These are phyloP conservation scores for Tragelaphus buxtoni DNA, from an alignment of 2,113 vertebrate genomes.

Conservation along the genomic window DNA sequence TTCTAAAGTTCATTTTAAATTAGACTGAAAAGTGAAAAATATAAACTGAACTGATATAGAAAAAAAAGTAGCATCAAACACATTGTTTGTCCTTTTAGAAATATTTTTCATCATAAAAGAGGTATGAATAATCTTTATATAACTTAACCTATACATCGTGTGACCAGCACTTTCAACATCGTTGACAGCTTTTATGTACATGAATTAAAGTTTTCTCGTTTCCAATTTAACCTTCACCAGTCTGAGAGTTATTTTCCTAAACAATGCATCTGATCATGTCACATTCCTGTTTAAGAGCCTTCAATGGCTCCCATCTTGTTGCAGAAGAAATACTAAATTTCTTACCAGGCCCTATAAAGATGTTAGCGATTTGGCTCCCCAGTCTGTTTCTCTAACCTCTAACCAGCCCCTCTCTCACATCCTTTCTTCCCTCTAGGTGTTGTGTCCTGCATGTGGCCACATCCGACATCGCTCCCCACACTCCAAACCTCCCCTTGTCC, in stretches of 20 bases:
- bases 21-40: conserved; percentile 25
- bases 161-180: background rate
- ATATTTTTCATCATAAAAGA: background rate
- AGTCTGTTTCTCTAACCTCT: background rate
- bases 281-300: background rate
- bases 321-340: background rate
- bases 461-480: background rate
- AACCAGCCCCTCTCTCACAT: background rate
- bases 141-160: background rate
- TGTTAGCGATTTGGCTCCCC: background rate
- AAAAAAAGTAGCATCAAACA: background rate
- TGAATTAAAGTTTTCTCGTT: background rate
- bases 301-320: background rate
- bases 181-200: background rate
- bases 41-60: background rate
- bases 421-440: no score
- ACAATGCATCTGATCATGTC: background rate
- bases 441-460: background rate
- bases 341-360: background rate
- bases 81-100: background rate
- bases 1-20: conserved; percentile 9
- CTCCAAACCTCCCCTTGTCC: background rate
- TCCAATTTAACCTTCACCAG: background rate
- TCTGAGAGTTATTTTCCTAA: background rate
- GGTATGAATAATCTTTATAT: background rate